These are phyloP conservation scores for Rhagologus leucostigma DNA, from an alignment of 2,113 vertebrate species.

Conservation along the genomic window DNA sequence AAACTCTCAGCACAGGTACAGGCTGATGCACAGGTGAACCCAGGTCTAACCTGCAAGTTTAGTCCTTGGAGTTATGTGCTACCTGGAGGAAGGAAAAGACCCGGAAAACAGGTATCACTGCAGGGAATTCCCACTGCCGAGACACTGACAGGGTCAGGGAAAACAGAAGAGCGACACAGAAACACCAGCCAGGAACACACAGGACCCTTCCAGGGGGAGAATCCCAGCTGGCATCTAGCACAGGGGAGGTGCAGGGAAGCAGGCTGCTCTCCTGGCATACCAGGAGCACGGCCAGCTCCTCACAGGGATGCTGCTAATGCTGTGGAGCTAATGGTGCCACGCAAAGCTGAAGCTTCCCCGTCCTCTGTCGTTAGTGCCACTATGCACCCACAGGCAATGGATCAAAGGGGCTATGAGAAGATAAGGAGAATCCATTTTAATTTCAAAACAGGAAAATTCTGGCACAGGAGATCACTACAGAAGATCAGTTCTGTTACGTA, in stretches of 20 bases:
- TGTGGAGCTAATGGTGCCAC: conserved; percentile 27
- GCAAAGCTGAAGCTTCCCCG: conserved; percentile 4
- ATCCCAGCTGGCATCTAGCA: neutral
- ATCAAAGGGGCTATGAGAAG: conserved; percentile 61
- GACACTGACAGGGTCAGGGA: neutral
- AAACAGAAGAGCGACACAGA: neutral
- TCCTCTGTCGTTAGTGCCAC: conserved; percentile 51
- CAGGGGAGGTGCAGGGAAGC: neutral
- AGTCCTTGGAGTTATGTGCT: neutral
- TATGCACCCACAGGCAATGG: conserved; percentile 49
- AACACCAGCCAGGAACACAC: rapidly evolving
- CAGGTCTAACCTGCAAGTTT: neutral
- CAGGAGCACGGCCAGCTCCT: neutral
- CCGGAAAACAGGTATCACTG: neutral
- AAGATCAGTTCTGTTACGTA: conserved; percentile 1
- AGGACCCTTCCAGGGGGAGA: neutral
- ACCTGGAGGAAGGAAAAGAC: neutral
- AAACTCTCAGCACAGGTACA: neutral
- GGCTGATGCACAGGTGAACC: neutral
- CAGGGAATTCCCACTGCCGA: neutral
- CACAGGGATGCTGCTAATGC: neutral
- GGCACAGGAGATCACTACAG: conserved; percentile 50
- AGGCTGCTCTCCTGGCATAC: neutral
- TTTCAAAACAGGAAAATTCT: conserved; percentile 61
- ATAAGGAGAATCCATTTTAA: conserved; percentile 72